These are phyloP conservation scores for Caerostris extrusa DNA, from an alignment of 1,140 invertebrate species.

Conservation along the genomic window DNA sequence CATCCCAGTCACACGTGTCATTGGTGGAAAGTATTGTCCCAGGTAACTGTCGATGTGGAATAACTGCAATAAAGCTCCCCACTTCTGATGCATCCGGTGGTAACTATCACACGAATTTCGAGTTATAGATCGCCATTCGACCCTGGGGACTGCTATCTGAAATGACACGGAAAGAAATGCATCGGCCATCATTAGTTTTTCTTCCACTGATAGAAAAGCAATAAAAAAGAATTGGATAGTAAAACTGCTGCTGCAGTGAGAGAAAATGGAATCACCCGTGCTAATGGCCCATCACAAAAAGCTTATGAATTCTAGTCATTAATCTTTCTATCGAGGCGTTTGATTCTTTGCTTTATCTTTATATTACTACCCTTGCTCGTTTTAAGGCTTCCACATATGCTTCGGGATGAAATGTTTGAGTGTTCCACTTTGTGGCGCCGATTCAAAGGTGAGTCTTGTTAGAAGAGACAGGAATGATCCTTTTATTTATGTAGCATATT, in stretches of 20 bases:
- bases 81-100: no score
- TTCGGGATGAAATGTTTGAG: background rate
- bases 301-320: background rate
- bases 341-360: background rate
- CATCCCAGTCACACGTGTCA: no score
- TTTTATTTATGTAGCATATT: no score
- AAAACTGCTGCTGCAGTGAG: background rate
- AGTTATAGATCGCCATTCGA: slow-evolving; percentile 64
- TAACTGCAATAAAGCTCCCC: no score
- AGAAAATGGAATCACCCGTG: background rate
- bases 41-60: no score
- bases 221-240: background rate
- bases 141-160: slow-evolving; percentile 52
- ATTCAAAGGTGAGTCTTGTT: background rate
- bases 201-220: no score
- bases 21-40: no score
- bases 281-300: background rate
- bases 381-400: background rate
- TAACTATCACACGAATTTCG: no score
- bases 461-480: no score
- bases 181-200: background rate
- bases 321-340: background rate
- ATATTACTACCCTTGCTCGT: background rate
- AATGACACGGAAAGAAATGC: slow-evolving; percentile 68
- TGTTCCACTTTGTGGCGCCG: background rate